Base-by-base conservation (phyloP, 1,140 invertebrate species). In the Orius laevigatus region DNA sequence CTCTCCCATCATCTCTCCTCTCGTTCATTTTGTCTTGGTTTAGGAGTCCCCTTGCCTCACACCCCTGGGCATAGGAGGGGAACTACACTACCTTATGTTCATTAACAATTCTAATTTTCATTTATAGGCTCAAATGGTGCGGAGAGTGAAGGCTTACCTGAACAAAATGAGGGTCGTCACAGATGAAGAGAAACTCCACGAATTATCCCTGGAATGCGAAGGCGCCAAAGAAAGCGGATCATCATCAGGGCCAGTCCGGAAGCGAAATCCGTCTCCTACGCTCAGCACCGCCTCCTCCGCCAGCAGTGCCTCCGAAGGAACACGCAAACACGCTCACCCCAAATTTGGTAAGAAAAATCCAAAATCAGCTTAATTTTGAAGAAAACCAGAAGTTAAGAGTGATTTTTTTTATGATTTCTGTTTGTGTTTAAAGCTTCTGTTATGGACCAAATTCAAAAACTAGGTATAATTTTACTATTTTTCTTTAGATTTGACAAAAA, bases 71-170 rank as follows among this genome's bases (percentile, higher is more conserved):
- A n/a, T n/a, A n/a, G n/a, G n/a, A n/a, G n/a, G n/a, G n/a, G n/a
- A n/a, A n/a, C n/a, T n/a, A n/a, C n/a, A n/a, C n/a, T n/a, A n/a
- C n/a, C n/a, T n/a, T n/a, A n/a, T 25, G 25, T 25, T 43, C 2
- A 18, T 43, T 14, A 3, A n/a, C 14, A 18, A 25, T 41, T 44
- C 5, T 39, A 10, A 44, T 42, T 33, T 20, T 35, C 41, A 56
- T 42, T 53, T 58, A 1, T 54, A 74, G 73, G 89, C 91, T 18
- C 89, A 97, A 67, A 98, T 97, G 93, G 88, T 93, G 12, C 72
- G 92, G 5, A 70, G 91, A 40, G 93, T 97, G 0, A 95, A 95
- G 63, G 86, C 93, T 1, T 98, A 98, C 66, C 68, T 98, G 25
- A 81, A 82, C 38, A 85, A 91, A 58, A 79, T 98, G 70, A 83